phyloP scores from a whole-genome alignment of 2,113 vertebrate genomes.

The Pelecanoides urinatrix region DNA sequence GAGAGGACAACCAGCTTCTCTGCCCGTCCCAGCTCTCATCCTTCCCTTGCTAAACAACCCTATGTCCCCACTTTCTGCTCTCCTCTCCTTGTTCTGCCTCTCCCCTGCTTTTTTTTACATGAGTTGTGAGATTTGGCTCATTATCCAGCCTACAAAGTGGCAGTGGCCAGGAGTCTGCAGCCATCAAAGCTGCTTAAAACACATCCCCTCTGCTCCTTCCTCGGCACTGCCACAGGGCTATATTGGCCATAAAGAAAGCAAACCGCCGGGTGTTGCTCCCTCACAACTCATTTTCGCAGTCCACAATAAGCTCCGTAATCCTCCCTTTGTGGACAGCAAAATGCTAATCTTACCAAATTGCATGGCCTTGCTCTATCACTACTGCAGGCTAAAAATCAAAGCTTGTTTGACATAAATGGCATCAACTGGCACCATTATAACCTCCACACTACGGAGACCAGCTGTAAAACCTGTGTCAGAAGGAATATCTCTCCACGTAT shows the following conservation, averaged over 20 bases:
- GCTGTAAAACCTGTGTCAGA: not conserved
- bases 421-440: not conserved
- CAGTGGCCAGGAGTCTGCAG: not conserved
- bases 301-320: not conserved
- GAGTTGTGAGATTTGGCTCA: not conserved
- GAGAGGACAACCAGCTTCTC: too few relatives aligned
- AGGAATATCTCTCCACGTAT: not conserved
- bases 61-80: not conserved
- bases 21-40: too few relatives aligned
- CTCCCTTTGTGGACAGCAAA: not conserved
- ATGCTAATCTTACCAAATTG: not conserved
- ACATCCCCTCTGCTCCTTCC: not conserved
- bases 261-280: not conserved
- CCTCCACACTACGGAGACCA: not conserved
- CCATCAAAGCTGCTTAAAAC: not conserved
- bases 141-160: not conserved
- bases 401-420: not conserved
- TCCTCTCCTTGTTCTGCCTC: not conserved
- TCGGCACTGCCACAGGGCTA: not conserved
- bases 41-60: not conserved
- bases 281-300: not conserved
- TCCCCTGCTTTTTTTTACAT: accelerated
- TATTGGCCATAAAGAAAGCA: not conserved
- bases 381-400: constrained; percentile 33
- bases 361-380: not conserved